Evolutionary conservation across 2,113 vertebrate genomes (phyloP).

Genomic region (Danio rerio): DNA sequence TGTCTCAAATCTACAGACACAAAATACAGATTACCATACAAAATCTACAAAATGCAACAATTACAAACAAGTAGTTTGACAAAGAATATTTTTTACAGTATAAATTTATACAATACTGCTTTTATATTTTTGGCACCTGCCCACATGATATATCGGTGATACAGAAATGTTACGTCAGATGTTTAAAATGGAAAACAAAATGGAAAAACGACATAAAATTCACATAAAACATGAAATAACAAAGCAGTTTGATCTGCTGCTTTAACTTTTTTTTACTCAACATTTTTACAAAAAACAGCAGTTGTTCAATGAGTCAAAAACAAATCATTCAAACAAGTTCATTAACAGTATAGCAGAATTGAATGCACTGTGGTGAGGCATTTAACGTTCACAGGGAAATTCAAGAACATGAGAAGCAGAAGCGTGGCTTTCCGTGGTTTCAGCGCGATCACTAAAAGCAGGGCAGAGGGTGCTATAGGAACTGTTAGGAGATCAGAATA

Average conservation of each 20-base stretch:
- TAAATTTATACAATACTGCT: constrained; percentile 81
- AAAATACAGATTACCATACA: constrained; percentile 80
- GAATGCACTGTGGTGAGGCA: constrained; percentile 52
- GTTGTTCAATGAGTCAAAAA: constrained; percentile 60
- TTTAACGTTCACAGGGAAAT: constrained; percentile 40
- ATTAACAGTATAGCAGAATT: constrained; percentile 54
- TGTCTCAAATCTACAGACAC: constrained; percentile 74
- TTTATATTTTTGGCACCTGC: constrained; percentile 79
- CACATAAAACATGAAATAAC: constrained; percentile 62
- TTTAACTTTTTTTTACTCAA: constrained; percentile 55
- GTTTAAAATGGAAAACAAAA: constrained; percentile 53
- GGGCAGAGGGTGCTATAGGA: constrained; percentile 1
- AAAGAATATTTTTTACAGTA: constrained; percentile 78
- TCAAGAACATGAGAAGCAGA: constrained; percentile 34
- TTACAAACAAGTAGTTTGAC: constrained; percentile 80
- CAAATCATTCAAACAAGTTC: constrained; percentile 65
- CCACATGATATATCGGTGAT: constrained; percentile 72
- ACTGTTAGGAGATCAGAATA: neutral
- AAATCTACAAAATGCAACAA: constrained; percentile 82
- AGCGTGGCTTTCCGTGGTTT: constrained; percentile 16
- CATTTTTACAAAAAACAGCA: constrained; percentile 65
- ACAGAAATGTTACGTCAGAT: constrained; percentile 69
- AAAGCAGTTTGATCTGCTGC: constrained; percentile 67
- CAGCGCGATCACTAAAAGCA: constrained; percentile 29
- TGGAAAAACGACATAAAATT: constrained; percentile 53